Evolutionary conservation across 2,888 invertebrate genomes (phyloP), one percentile per base, ranked within the genome.

Genomic region (Orchesellides sinensis): DNA sequence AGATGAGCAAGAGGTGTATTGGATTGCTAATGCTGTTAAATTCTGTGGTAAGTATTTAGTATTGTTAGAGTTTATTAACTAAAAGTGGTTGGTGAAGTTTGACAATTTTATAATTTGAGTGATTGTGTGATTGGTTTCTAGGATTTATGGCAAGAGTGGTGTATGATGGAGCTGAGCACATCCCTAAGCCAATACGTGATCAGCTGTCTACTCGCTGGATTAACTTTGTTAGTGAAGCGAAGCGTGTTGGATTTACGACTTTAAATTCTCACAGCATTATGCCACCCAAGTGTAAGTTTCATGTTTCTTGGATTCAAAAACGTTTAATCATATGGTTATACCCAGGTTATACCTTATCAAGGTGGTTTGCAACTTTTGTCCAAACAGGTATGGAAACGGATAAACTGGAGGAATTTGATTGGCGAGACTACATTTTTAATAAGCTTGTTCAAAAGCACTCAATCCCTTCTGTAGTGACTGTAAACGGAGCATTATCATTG

Each of bases 371-470:
- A 4, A 23, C 35, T 65, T 32, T 32, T 52, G 4, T 40, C 23
- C 84, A 91, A 91, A 80, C 90, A 90, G 86, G 83, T 87, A 21
- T 70, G 79, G 70, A 70, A 61, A 79, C 79, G 0, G 79, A 78
- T 47, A 68, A 78, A 14, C 78, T 78, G 6, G 69, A 78, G 14
- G 29, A 79, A 23, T 79, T 70, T 70, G 91, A 92, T 89, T 92
- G 92, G 92, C 91, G 91, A 83, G 90, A 91, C 65, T 91, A 91
- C 87, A 89, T 92, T 19, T 90, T 91, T 78, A 90, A 91, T 85
- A 88, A 91, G 70, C 88, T 92, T 80, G 91, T 91, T 12, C 91
- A 92, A 10, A 90, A 91, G 25, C 88, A 91, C 66, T 92, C 92
- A 0, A 88, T 92, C 68, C 91, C 92, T 1, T 89, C 89, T 79